phyloP scores from a whole-genome alignment of 2,113 vertebrate species.

The Fregata magnificens region DNA sequence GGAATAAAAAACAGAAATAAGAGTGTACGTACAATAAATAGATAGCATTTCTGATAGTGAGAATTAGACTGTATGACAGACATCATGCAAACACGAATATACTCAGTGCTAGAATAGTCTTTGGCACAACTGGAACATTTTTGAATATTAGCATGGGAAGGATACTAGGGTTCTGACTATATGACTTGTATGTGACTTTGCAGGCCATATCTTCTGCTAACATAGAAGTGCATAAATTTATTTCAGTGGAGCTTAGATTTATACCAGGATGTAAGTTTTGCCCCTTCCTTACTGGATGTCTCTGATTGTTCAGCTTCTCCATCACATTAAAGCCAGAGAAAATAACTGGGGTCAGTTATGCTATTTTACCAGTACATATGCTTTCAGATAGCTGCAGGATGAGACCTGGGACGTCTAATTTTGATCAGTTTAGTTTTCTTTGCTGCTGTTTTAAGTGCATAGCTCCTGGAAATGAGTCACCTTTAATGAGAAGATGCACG shows the following conservation, averaged over 20 bases:
- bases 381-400: neutral
- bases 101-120: neutral
- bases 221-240: neutral
- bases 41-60: neutral
- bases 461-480: neutral
- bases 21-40: neutral
- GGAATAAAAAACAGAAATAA: constrained; percentile 1
- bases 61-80: neutral
- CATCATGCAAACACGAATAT: neutral
- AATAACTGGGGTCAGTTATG: neutral
- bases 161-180: neutral
- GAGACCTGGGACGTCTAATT: neutral
- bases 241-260: neutral
- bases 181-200: neutral
- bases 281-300: neutral
- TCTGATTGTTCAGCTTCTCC: neutral
- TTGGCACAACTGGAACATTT: neutral
- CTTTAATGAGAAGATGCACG: neutral
- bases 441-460: neutral
- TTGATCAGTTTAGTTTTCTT: neutral
- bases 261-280: neutral
- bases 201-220: neutral
- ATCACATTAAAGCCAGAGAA: neutral
- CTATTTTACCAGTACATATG: neutral
- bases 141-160: neutral